Percentiles rank a stretch among this genome's conserved stretches.
Evolutionary conservation across 1,140 invertebrate genomes (phyloP).

Genomic region (Drosophila carrolli): DNA sequence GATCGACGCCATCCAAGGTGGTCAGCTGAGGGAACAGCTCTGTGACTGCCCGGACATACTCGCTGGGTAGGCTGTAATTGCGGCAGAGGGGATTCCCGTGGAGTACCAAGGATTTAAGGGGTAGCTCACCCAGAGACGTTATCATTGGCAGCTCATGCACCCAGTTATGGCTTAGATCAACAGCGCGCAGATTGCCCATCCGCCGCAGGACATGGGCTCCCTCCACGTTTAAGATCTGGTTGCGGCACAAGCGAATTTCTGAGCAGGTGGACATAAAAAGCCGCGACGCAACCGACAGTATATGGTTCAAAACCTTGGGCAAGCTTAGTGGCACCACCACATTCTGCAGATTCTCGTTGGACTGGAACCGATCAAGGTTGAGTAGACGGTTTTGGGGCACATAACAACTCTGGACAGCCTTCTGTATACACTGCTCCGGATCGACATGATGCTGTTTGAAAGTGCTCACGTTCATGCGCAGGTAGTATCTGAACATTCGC

Average conservation of each 20-base stretch:
- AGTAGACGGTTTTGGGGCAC: slow-evolving; percentile 57
- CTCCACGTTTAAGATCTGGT: slow-evolving; percentile 57
- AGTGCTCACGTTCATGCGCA: slow-evolving; percentile 67
- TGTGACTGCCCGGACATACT: slow-evolving; percentile 84
- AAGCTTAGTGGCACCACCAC: slow-evolving; percentile 64
- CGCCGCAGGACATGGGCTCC: slow-evolving; percentile 34
- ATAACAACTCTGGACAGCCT: slow-evolving; percentile 56
- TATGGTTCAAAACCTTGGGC: slow-evolving; percentile 35
- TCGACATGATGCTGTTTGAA: slow-evolving; percentile 57
- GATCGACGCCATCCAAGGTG: slow-evolving; percentile 61
- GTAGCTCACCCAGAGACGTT: slow-evolving; percentile 40
- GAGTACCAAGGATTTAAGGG: slow-evolving; percentile 75
- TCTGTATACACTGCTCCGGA: slow-evolving; percentile 50
- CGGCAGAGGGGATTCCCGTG: slow-evolving; percentile 86
- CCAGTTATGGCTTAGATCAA: slow-evolving; percentile 74
- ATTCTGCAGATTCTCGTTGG: slow-evolving; percentile 46
- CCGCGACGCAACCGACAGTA: slow-evolving; percentile 52
- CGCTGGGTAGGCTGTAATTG: slow-evolving; percentile 82
- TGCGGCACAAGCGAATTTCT: slow-evolving; percentile 59
- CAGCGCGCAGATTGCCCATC: slow-evolving; percentile 56
- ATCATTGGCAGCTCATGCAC: slow-evolving; percentile 53
- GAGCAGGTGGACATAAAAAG: slow-evolving; percentile 61
- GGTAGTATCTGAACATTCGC: slow-evolving; percentile 35
- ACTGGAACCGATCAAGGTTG: slow-evolving; percentile 63
- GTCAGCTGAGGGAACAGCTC: slow-evolving; percentile 83